phyloP scores from a whole-genome alignment of 1,140 invertebrate genomes.

The Caenorhabditis inopinata region DNA sequence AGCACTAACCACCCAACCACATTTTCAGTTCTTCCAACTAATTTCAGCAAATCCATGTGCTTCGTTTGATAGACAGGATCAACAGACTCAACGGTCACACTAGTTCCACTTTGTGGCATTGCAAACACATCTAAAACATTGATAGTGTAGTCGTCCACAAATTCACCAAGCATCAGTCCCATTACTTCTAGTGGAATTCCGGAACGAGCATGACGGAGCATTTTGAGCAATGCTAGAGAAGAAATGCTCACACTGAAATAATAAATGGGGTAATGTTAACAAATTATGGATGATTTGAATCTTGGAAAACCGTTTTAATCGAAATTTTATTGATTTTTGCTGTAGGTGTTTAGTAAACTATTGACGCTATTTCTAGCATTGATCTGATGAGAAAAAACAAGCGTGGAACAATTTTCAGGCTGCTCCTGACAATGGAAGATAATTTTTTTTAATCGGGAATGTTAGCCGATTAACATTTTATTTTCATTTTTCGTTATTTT shows the following conservation, averaged over 20 bases:
- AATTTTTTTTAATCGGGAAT: too few relatives aligned
- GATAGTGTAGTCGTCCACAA: constrained; percentile 99
- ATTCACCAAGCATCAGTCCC: constrained; percentile 99
- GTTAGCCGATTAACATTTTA: too few relatives aligned
- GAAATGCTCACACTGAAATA: constrained; percentile 42
- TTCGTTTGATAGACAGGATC: constrained; percentile 99
- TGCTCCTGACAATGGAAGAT: too few relatives aligned
- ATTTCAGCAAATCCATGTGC: constrained; percentile 99
- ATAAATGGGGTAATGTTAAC: too few relatives aligned
- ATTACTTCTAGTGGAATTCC: constrained; percentile 99
- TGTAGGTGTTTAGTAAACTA: too few relatives aligned
- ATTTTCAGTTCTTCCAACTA: constrained; percentile 94
- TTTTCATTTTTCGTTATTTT: too few relatives aligned
- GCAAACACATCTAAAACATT: constrained; percentile 98
- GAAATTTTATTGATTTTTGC: too few relatives aligned
- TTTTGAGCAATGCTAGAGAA: constrained; percentile 68
- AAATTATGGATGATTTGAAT: too few relatives aligned
- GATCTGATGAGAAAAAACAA: too few relatives aligned
- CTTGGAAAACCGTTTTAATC: too few relatives aligned
- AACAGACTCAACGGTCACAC: constrained; percentile 97
- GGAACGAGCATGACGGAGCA: constrained; percentile 96
- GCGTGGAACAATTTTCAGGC: too few relatives aligned
- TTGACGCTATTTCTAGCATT: too few relatives aligned
- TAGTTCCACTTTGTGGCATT: constrained; percentile 96
- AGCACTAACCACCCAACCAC: constrained; percentile 86